Evolutionary conservation across 2,113 vertebrate genomes (phyloP).

Genomic region (Fregata magnificens): DNA sequence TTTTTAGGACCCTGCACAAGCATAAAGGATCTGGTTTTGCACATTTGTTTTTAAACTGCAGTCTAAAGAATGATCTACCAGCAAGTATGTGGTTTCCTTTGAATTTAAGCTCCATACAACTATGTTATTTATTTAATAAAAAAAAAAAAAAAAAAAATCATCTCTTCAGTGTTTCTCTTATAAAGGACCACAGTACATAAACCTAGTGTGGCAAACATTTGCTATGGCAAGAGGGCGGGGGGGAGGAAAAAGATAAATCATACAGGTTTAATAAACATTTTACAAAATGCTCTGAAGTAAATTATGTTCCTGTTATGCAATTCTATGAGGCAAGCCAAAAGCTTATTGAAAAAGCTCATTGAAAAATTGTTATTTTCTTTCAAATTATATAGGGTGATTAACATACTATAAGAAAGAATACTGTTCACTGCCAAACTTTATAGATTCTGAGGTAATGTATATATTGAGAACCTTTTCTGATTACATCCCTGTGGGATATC

Average conservation of each 20-base stretch:
- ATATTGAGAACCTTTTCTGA: background rate
- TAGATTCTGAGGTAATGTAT: background rate
- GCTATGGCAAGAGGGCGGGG: background rate
- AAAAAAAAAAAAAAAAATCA: background rate
- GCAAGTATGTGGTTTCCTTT: background rate
- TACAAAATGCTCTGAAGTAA: background rate
- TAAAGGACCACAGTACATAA: background rate
- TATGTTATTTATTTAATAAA: background rate
- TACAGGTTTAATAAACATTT: background rate
- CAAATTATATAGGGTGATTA: background rate
- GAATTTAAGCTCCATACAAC: background rate
- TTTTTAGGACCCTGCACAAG: background rate
- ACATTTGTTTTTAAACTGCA: background rate
- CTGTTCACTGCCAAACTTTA: background rate
- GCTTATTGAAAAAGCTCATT: background rate
- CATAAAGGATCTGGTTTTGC: background rate
- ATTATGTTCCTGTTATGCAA: background rate
- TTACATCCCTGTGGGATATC: background rate
- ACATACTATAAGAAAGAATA: background rate
- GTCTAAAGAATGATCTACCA: background rate
- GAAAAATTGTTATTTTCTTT: background rate
- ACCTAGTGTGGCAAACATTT: background rate
- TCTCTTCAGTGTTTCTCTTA: background rate
- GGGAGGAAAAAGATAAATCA: background rate
- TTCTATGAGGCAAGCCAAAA: background rate